Evolutionary conservation across 2,113 vertebrate species (phyloP).

Genomic region (Cathartes aura): DNA sequence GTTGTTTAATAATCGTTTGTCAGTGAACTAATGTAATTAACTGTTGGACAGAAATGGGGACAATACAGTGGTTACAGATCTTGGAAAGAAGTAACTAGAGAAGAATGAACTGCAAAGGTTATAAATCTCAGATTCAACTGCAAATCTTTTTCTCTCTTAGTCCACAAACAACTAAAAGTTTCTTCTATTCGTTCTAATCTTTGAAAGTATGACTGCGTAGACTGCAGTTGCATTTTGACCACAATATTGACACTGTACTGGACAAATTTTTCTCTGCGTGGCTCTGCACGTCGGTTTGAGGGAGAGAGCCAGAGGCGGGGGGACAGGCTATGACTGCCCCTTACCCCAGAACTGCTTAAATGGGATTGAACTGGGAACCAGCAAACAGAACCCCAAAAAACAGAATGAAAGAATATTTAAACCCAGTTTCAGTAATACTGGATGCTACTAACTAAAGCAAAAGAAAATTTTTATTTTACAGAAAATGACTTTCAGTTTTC

Average conservation of each 20-base stretch:
- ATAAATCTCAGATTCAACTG: background rate
- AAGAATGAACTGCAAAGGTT: background rate
- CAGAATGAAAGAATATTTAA: background rate
- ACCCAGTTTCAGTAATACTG: background rate
- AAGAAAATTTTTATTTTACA: background rate
- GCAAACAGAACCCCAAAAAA: fast-evolving
- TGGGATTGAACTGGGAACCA: background rate
- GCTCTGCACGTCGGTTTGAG: background rate
- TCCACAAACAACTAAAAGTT: background rate
- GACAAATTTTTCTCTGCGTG: background rate
- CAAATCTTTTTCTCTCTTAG: background rate
- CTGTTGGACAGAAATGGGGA: background rate
- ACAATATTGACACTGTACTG: background rate
- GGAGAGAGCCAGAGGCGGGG: background rate
- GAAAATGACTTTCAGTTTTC: background rate
- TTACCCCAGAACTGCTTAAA: background rate
- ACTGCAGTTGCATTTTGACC: background rate
- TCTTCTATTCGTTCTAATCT: background rate
- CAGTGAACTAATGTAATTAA: background rate
- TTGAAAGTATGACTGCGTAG: background rate
- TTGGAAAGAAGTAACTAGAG: background rate
- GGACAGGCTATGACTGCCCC: background rate
- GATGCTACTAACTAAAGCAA: background rate
- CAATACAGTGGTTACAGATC: background rate
- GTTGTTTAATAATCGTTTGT: background rate